These are phyloP conservation scores for Leptogaster cylindrica DNA, from an alignment of 2,888 invertebrate species.

Conservation along the genomic window DNA sequence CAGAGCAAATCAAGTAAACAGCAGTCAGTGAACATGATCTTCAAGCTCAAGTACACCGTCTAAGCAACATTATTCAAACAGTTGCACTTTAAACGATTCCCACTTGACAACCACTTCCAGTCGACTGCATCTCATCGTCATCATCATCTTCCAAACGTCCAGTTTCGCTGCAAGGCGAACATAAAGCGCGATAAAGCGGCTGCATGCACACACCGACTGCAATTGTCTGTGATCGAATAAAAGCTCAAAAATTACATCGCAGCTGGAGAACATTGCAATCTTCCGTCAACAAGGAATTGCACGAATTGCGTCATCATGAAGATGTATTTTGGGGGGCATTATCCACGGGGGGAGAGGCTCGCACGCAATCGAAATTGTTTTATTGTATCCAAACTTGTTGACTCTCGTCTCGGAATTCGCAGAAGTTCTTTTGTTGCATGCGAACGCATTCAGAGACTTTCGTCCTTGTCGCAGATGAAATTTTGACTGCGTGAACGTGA, in stretches of 20 bases:
- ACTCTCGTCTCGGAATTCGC: background rate
- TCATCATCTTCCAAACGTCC: slow-evolving; percentile 28
- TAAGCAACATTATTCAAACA: slow-evolving; percentile 1
- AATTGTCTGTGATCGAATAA: background rate
- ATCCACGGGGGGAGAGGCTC: background rate
- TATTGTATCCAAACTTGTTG: background rate
- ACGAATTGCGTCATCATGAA: slow-evolving; percentile 9
- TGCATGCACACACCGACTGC: background rate
- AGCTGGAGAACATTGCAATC: slow-evolving; percentile 16
- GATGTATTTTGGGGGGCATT: background rate
- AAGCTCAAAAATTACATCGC: background rate
- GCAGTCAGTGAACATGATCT: slow-evolving; percentile 25
- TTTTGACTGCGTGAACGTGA: no score
- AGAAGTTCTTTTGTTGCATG: background rate
- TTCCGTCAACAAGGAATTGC: slow-evolving; percentile 25
- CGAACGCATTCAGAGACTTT: no score
- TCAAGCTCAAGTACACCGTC: slow-evolving; percentile 19
- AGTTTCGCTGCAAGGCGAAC: slow-evolving; percentile 12
- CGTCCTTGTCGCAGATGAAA: no score
- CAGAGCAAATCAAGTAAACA: background rate
- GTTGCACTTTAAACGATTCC: slow-evolving; percentile 11
- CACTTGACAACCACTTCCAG: slow-evolving; percentile 33
- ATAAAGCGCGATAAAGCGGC: slow-evolving; percentile 1
- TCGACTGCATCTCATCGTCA: slow-evolving; percentile 16
- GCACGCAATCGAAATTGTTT: background rate